A percentile compares a stretch with the other conserved stretches of the same genome.
Evolutionary conservation across 2,113 vertebrate species (phyloP).

Genomic region (Penelope pileata): DNA sequence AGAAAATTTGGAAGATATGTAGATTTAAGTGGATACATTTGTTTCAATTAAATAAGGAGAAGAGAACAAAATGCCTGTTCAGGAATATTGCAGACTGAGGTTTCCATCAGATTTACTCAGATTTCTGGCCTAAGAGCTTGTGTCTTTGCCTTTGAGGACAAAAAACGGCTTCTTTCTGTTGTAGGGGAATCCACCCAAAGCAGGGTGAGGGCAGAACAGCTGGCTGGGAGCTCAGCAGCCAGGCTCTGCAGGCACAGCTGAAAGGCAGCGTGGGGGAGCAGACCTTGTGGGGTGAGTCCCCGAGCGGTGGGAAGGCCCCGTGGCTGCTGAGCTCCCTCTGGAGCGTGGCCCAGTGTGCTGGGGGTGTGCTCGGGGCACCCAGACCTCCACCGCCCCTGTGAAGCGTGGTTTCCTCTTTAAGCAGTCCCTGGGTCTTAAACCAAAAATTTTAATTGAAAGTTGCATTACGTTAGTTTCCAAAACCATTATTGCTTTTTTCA

Average conservation of each 20-base stretch:
- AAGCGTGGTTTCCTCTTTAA: not conserved
- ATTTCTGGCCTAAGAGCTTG: not conserved
- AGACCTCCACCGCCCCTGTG: not conserved
- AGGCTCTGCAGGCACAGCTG: no score
- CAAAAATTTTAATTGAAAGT: not conserved
- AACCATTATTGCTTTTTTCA: not conserved
- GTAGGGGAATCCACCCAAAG: not conserved
- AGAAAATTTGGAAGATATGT: constrained; percentile 18
- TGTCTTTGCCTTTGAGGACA: not conserved
- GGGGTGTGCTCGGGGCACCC: not conserved
- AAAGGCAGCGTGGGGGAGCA: no score
- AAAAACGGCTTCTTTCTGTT: not conserved
- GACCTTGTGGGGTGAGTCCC: no score
- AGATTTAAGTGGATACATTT: constrained; percentile 27
- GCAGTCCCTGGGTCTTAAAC: not conserved
- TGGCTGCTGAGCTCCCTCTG: no score
- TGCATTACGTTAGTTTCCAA: not conserved
- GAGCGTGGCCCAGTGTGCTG: no score
- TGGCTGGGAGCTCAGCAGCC: not conserved
- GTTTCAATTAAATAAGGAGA: constrained; percentile 36
- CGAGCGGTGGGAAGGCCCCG: no score
- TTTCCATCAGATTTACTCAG: not conserved
- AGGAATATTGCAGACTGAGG: not conserved
- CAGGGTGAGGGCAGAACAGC: not conserved
- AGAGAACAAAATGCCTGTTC: not conserved